phyloP scores from a whole-genome alignment of 2,113 vertebrate genomes.

The Coptodon rendalli region DNA sequence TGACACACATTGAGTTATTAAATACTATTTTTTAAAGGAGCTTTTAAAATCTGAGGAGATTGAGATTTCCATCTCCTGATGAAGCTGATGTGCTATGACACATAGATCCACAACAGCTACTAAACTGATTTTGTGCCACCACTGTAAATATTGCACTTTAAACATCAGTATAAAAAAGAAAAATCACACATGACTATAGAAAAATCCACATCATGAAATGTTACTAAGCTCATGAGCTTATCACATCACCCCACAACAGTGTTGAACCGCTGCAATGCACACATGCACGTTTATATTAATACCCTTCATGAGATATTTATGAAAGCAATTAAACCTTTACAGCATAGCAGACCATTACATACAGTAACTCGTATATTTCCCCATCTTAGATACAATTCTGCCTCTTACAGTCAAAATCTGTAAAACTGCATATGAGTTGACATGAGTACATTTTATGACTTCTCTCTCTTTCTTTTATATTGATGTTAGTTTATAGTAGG shows the following conservation, averaged over 20 bases:
- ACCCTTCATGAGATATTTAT: conserved; percentile 26
- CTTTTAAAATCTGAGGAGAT: background rate
- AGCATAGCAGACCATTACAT: conserved; percentile 11
- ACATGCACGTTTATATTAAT: conserved; percentile 12
- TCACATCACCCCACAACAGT: background rate
- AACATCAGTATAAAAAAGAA: background rate
- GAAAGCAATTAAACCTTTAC: conserved; percentile 39
- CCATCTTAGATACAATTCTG: background rate
- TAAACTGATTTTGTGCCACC: background rate
- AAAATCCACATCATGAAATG: background rate
- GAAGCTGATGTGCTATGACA: background rate
- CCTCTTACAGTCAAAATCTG: background rate
- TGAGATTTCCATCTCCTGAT: background rate
- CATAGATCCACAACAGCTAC: too few relatives aligned
- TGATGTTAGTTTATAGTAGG: background rate
- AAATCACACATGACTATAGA: background rate
- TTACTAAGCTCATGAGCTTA: background rate
- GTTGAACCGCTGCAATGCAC: background rate
- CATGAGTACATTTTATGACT: background rate
- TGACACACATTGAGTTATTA: background rate
- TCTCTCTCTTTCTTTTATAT: background rate
- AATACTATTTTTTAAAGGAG: background rate
- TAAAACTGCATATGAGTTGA: background rate
- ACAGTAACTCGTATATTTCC: conserved; percentile 9
- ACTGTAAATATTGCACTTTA: background rate